phyloP scores from a whole-genome alignment of 1,140 invertebrate genomes.

The Drosophila rhopaloa region DNA sequence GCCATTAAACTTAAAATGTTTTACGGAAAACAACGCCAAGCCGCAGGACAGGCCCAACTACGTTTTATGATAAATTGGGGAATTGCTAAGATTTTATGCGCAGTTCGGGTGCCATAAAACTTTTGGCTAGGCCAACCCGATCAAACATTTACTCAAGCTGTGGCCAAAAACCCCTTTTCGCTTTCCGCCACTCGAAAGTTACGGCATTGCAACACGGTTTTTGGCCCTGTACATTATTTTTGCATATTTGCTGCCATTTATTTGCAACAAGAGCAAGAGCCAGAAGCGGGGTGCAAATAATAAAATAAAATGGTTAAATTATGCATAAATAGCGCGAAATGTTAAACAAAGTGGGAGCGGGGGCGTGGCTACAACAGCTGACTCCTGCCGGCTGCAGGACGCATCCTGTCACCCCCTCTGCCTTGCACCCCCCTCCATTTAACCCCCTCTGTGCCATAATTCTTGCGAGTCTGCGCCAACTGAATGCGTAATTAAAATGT shows the following conservation, averaged over 20 bases:
- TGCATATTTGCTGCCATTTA: slow-evolving; percentile 55
- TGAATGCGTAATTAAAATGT: slow-evolving; percentile 81
- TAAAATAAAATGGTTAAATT: slow-evolving; percentile 62
- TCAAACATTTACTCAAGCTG: slow-evolving; percentile 65
- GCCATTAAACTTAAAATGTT: slow-evolving; percentile 79
- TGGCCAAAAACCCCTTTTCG: slow-evolving; percentile 10
- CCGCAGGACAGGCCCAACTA: slow-evolving; percentile 52
- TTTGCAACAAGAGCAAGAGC: slow-evolving; percentile 44
- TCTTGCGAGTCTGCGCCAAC: slow-evolving; percentile 54
- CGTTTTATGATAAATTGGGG: slow-evolving; percentile 63
- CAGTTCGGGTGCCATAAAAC: slow-evolving; percentile 70
- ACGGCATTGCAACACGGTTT: slow-evolving; percentile 38
- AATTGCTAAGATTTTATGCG: slow-evolving; percentile 73
- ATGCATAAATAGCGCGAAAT: slow-evolving; percentile 51
- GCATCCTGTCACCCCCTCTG: slow-evolving; percentile 12
- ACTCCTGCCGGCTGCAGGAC: slow-evolving; percentile 40
- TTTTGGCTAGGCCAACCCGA: slow-evolving; percentile 40
- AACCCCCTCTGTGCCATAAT: slow-evolving; percentile 40
- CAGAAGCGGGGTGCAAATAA: slow-evolving; percentile 37
- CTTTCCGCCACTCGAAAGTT: slow-evolving; percentile 4
- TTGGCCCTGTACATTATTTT: slow-evolving; percentile 37
- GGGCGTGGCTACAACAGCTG: slow-evolving; percentile 23
- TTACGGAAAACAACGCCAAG: slow-evolving; percentile 19
- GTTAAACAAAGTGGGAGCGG: slow-evolving; percentile 39
- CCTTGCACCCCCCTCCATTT: slow-evolving; percentile 6